Conservation (phyloP, 1,140 invertebrate genomes). For the Triops cancriformis region DNA sequence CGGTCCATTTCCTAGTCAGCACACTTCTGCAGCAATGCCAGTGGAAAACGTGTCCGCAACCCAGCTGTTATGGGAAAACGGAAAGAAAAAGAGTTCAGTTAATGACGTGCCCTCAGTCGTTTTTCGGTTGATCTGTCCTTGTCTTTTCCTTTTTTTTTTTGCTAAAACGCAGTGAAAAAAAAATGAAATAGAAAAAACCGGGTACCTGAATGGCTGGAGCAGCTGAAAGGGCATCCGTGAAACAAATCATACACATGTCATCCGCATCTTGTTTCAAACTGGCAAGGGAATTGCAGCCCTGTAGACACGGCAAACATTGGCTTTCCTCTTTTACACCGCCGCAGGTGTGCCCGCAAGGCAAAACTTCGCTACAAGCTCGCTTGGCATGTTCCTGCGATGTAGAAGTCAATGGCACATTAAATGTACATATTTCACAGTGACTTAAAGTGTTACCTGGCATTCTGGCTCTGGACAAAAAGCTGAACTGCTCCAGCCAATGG, state of each 20-base stretch:
- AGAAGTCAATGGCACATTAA: neutral
- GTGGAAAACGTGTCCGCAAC: conserved; percentile 95
- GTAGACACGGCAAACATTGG: conserved; percentile 77
- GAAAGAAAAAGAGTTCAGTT: conserved; percentile 1
- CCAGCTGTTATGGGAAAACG: conserved; percentile 52
- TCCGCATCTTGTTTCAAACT: conserved; percentile 85
- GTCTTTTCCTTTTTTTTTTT: neutral
- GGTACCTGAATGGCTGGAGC: conserved; percentile 82
- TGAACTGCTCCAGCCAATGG: neutral
- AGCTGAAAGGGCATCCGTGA: conserved; percentile 87
- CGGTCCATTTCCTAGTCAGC: conserved; percentile 79
- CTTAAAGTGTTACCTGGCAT: neutral
- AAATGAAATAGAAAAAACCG: neutral
- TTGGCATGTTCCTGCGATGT: conserved; percentile 62
- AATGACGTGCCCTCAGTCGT: neutral
- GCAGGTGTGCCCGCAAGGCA: conserved; percentile 84
- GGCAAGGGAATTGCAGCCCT: conserved; percentile 43
- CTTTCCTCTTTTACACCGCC: conserved; percentile 77
- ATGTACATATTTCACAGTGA: neutral
- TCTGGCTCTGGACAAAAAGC: conserved; percentile 18
- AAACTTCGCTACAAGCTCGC: conserved; percentile 71
- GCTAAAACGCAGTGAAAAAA: neutral
- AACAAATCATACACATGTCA: conserved; percentile 99
- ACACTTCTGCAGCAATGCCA: conserved; percentile 81
- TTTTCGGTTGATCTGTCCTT: neutral